A percentile compares a stretch with the other conserved stretches of the same genome.
These are phyloP conservation scores for Sebastes minor DNA, from an alignment of 2,797 vertebrate species.

Conservation along the genomic window DNA sequence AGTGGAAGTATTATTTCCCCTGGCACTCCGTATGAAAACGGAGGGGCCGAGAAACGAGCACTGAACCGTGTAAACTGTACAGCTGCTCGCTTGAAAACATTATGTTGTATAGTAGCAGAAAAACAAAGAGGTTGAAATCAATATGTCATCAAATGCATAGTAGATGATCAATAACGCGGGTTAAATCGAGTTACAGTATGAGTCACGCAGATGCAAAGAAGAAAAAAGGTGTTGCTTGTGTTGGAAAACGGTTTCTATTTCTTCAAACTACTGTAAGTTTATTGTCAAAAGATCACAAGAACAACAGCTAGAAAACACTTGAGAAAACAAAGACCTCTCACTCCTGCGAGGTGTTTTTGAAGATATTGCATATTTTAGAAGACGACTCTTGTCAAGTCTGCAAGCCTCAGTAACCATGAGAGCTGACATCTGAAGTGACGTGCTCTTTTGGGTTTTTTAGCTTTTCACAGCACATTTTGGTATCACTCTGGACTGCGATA, in stretches of 20 bases:
- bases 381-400: constrained; percentile 35
- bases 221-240: not conserved
- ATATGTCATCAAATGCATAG: constrained; percentile 46
- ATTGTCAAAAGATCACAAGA: constrained; percentile 5
- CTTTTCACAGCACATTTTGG: constrained; percentile 70
- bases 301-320: not conserved
- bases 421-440: constrained; percentile 70
- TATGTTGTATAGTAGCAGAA: constrained; percentile 3
- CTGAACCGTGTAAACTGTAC: constrained; percentile 40
- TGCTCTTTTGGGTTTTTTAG: constrained; percentile 67
- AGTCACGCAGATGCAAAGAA: not conserved
- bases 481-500: constrained; percentile 60
- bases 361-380: constrained; percentile 49
- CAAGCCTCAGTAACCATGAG: constrained; percentile 40
- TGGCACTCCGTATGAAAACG: not conserved
- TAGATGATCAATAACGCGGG: constrained; percentile 23
- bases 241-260: constrained; percentile 10
- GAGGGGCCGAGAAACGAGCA: not conserved
- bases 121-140: constrained; percentile 33
- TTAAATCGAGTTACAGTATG: not conserved
- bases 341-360: constrained; percentile 30
- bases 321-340: constrained; percentile 15
- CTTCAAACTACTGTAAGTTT: not conserved
- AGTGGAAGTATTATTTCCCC: constrained; percentile 43
- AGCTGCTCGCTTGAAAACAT: constrained; percentile 40